A percentile compares a stretch with the other conserved stretches of the same genome.
phyloP scores from a whole-genome alignment of 2,113 vertebrate genomes.

The Machaerirhynchus nigripectus region DNA sequence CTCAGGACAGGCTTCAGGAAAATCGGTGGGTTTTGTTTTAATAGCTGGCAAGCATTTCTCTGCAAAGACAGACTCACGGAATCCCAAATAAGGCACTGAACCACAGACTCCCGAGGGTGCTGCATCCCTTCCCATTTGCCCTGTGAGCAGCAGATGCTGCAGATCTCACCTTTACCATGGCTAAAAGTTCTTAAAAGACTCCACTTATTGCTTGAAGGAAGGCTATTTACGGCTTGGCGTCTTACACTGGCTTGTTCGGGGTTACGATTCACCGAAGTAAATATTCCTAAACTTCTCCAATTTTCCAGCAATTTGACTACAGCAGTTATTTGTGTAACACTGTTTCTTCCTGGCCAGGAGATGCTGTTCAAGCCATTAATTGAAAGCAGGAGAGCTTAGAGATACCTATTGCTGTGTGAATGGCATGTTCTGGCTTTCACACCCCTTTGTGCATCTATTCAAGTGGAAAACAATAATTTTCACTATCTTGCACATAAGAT shows the following conservation, averaged over 20 bases:
- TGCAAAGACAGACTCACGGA: neutral
- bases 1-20: neutral
- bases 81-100: neutral
- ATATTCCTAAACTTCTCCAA: neutral
- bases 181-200: neutral
- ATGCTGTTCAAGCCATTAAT: neutral
- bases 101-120: accelerated
- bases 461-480: neutral
- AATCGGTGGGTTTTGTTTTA: neutral
- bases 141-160: accelerated
- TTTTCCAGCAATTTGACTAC: neutral
- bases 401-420: neutral
- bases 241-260: neutral
- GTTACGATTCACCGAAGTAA: neutral
- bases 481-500: neutral
- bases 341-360: neutral
- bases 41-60: neutral
- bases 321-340: neutral
- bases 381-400: neutral
- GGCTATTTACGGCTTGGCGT: neutral
- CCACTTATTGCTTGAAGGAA: neutral
- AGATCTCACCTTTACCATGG: neutral
- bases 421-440: neutral
- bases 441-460: neutral
- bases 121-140: neutral